phyloP scores from a whole-genome alignment of 2,888 invertebrate genomes.

The Acrocyrtus sp. region DNA sequence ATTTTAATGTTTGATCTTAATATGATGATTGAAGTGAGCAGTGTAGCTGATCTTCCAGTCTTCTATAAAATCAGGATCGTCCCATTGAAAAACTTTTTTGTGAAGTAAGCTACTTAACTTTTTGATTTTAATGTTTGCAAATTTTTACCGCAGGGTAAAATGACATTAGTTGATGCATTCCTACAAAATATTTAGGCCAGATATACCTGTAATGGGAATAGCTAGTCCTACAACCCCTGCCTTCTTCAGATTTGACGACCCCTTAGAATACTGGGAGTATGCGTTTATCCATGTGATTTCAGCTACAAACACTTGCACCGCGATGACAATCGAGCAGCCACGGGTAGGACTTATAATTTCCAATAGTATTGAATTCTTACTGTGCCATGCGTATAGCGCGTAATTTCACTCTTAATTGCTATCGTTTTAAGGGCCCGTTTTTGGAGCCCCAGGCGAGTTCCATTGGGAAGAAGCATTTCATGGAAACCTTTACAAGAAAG shows the following conservation, averaged over 20 bases:
- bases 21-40: constrained; percentile 11
- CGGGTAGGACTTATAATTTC: constrained; percentile 6
- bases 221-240: constrained; percentile 23
- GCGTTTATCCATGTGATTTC: constrained; percentile 32
- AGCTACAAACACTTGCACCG: constrained; percentile 10
- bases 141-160: too few species aligned
- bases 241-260: constrained; percentile 17
- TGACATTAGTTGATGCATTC: not conserved
- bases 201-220: not conserved
- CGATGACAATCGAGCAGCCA: constrained; percentile 18
- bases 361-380: not conserved
- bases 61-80: constrained; percentile 25
- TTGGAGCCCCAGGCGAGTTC: constrained; percentile 67
- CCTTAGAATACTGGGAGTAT: not conserved
- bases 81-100: constrained; percentile 2
- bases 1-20: too few species aligned
- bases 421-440: constrained; percentile 67
- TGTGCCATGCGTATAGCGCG: not conserved
- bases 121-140: too few species aligned
- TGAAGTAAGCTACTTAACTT: constrained; percentile 5
- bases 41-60: not conserved
- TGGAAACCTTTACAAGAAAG: constrained; percentile 68
- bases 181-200: not conserved
- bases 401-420: not conserved
- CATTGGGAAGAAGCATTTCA: constrained; percentile 65